Percentiles rank a stretch among this genome's conserved stretches.
Conservation (phyloP, 2,888 invertebrate genomes). For the Mycalesis mineus region DNA sequence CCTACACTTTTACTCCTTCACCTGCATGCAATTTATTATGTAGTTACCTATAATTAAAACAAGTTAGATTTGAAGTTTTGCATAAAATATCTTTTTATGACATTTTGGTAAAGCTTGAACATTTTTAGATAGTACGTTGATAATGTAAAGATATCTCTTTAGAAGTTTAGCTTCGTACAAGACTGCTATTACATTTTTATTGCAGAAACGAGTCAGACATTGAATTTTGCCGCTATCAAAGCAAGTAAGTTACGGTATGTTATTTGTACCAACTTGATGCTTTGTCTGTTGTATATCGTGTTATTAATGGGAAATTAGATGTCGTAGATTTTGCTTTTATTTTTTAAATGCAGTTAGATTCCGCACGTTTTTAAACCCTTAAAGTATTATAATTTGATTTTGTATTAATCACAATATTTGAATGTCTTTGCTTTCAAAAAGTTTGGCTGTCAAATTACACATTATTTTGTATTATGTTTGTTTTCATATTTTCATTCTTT, state of each 20-base stretch:
- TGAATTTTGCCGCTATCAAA: slow-evolving; percentile 29
- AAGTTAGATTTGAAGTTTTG: neutral
- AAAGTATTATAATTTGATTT: neutral
- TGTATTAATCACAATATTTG: neutral
- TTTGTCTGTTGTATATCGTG: slow-evolving; percentile 22
- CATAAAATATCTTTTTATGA: neutral
- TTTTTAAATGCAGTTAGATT: slow-evolving; percentile 4
- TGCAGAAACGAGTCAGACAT: slow-evolving; percentile 33
- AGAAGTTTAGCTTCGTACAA: slow-evolving; percentile 30
- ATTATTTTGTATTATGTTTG: neutral
- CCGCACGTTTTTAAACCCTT: slow-evolving; percentile 14
- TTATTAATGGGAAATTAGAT: slow-evolving; percentile 8
- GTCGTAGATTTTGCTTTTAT: slow-evolving; percentile 15
- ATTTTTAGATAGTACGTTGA: slow-evolving; percentile 3
- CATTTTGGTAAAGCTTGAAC: slow-evolving; percentile 1
- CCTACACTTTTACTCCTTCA: neutral
- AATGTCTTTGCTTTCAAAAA: neutral
- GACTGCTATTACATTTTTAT: slow-evolving; percentile 33
- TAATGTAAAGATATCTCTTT: slow-evolving; percentile 6
- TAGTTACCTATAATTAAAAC: neutral
- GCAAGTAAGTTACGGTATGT: slow-evolving; percentile 32
- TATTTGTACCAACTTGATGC: slow-evolving; percentile 22
- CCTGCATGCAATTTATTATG: slow-evolving; percentile 1
- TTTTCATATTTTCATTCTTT: neutral
- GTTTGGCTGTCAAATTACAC: neutral